Base-by-base conservation (phyloP, 2,888 invertebrate genomes). In the Oxystoma pomonae region DNA sequence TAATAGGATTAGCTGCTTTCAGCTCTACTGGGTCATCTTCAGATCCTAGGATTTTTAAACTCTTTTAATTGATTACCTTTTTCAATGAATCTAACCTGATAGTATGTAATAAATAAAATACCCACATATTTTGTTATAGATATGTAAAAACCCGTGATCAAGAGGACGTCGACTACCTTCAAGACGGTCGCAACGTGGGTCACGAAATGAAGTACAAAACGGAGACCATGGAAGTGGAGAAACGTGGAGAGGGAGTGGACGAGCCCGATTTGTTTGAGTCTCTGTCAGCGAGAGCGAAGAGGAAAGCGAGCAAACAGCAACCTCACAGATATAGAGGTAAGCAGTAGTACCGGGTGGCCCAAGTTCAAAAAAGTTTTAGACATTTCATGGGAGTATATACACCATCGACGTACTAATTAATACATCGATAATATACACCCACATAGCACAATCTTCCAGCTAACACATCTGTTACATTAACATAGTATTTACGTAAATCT, bases 191-290 rank as follows among this genome's bases (percentile, higher is more conserved):
- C 75, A 87, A 90, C 74, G 83, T 93, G 73, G 90, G 87, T 69
- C 88, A 90, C 79, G 91, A 93, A 76, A 88, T 92, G 85, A 87
- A 90, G 75, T 90, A 90, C 80, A 87, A 89, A 73, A 90, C 91
- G 50, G 90, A 92, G 78, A 91, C 90, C 57, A 90, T 90, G 78
- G 92, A 92, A 84, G 90, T 91, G 79, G 88, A 89, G 76, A 83
- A 88, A 66, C 83, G 86, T 73, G 88, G 87, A 1, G 86, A 86
- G 74, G 83, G 82, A 65, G 84, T 87, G 80, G 89, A 89, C 73
- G 88, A 90, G 69, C 82, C 83, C 18, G 89, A 91, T 74, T 59
- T 71, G 18, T 92, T 91, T 88, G 91, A 92, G 75, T 90, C 90
- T 73, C 83, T 91, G 61, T 91, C 91, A 20, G 89, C 90, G 65